These are phyloP conservation scores for Entomyzon cyanotis DNA, from an alignment of 2,113 vertebrate species.

Conservation along the genomic window DNA sequence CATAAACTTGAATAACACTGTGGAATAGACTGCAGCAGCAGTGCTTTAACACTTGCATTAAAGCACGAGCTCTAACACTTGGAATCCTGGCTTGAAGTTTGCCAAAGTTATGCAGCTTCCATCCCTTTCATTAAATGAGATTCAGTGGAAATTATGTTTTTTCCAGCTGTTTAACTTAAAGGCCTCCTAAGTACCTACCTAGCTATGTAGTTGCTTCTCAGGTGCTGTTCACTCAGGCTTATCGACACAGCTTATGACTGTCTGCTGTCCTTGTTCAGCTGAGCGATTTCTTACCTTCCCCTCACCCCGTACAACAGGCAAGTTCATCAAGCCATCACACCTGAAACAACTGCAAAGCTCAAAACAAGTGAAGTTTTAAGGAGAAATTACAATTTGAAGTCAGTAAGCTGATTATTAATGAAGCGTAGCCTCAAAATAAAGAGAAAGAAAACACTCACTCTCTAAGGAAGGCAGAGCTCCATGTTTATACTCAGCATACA, in stretches of 20 bases:
- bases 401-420: not conserved
- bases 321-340: not conserved
- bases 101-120: not conserved
- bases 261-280: not conserved
- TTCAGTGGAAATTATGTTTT: not conserved
- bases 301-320: rapidly evolving
- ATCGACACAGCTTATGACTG: not conserved
- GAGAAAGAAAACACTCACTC: not conserved
- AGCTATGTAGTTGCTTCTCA: not conserved
- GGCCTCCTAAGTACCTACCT: not conserved
- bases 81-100: not conserved
- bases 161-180: not conserved
- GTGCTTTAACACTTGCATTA: no score
- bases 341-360: not conserved
- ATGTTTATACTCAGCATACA: not conserved
- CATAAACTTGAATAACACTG: not conserved
- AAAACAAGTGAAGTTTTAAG: not conserved
- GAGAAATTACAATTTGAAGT: not conserved
- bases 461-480: not conserved
- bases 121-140: not conserved
- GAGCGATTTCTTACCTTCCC: not conserved
- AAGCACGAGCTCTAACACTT: not conserved
- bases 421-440: not conserved
- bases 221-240: not conserved
- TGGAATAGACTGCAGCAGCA: not conserved